A percentile compares a stretch with the other conserved stretches of the same genome.
Conservation (phyloP, 2,888 invertebrate species). For the Plagiodera versicolora region DNA sequence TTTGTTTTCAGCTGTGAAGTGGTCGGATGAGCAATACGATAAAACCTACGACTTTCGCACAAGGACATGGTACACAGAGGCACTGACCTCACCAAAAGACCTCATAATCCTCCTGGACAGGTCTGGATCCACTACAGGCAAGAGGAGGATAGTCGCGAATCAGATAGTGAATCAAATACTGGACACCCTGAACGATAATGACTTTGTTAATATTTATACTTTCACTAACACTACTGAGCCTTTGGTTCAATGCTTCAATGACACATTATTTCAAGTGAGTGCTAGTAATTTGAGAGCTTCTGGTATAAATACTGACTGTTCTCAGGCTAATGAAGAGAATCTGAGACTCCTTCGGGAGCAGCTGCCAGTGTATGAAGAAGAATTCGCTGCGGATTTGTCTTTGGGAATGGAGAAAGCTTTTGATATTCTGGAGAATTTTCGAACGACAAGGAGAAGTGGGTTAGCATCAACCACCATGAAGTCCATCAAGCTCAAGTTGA, state of each 20-base stretch:
- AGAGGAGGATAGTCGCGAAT: slow-evolving; percentile 81
- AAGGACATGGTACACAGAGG: slow-evolving; percentile 96
- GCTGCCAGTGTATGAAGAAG: slow-evolving; percentile 42
- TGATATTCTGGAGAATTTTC: slow-evolving; percentile 65
- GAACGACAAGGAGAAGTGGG: slow-evolving; percentile 33
- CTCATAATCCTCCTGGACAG: slow-evolving; percentile 69
- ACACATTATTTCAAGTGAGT: slow-evolving; percentile 72
- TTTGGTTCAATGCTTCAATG: slow-evolving; percentile 86
- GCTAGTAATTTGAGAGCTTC: slow-evolving; percentile 57
- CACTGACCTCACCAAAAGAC: slow-evolving; percentile 97
- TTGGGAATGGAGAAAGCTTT: slow-evolving; percentile 72
- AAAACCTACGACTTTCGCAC: slow-evolving; percentile 92
- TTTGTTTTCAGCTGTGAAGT: slow-evolving; percentile 65
- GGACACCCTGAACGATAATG: slow-evolving; percentile 95
- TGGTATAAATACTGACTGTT: slow-evolving; percentile 2
- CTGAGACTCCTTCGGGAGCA: slow-evolving; percentile 50
- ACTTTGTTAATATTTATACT: slow-evolving; percentile 94
- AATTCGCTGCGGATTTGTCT: slow-evolving; percentile 45
- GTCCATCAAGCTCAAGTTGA: background rate
- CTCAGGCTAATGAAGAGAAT: slow-evolving; percentile 54
- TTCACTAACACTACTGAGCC: slow-evolving; percentile 80
- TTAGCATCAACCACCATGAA: background rate
- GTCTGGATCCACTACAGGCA: slow-evolving; percentile 67
- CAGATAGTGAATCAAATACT: slow-evolving; percentile 85
- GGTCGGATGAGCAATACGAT: slow-evolving; percentile 57